Evolutionary conservation across 2,113 vertebrate genomes (phyloP), one percentile per base, ranked within the genome.

Genomic region (Choloepus hoffmanni): DNA sequence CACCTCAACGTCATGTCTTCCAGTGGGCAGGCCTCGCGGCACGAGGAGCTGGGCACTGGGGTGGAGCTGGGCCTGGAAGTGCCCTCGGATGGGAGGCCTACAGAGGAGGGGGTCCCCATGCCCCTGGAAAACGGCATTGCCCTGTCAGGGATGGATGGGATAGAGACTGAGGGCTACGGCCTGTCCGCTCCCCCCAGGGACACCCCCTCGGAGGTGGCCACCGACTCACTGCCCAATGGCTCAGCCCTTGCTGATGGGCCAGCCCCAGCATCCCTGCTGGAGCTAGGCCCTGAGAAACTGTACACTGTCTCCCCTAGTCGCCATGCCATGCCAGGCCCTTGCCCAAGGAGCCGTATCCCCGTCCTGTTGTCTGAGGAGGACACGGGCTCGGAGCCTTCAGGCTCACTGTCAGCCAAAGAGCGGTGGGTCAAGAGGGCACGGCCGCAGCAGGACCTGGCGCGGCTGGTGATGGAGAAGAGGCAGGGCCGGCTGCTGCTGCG

Each of bases 1-100:
- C 99, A 99, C 97, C 98, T 99, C 26, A 99, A 99, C 0, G 98
- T 99, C 92, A 99, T 99, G 99, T 99, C 99, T 97, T 99, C 99
- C 78, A 97, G 98, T 0, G 98, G 98, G 65, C 99, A 99, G 97
- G 96, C 98, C 90, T 90, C 98, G 24, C 98, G 98, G 72, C 98
- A 98, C 0, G 98, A 98, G 85, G 99, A 99, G 21, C 96, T 96
- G 0, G 95, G 98, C 0, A 1, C 79, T 12, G 92, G 92, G 70
- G 93, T 83, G 0, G 96, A 97, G 86, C 97, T 97, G 88, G 97
- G 98, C 30, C 98, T 98, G 89, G 98, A 98, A 62, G 81, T 95
- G 26, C 97, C 97, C 30, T 62, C 97, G 0, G 98, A 98, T 16
- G 98, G 98, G 30, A 91, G 28, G 4, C 4, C 28, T 13, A 97